These are phyloP conservation scores for Phataginus tetradactyla DNA, from an alignment of 2,797 vertebrate species.

Conservation along the genomic window DNA sequence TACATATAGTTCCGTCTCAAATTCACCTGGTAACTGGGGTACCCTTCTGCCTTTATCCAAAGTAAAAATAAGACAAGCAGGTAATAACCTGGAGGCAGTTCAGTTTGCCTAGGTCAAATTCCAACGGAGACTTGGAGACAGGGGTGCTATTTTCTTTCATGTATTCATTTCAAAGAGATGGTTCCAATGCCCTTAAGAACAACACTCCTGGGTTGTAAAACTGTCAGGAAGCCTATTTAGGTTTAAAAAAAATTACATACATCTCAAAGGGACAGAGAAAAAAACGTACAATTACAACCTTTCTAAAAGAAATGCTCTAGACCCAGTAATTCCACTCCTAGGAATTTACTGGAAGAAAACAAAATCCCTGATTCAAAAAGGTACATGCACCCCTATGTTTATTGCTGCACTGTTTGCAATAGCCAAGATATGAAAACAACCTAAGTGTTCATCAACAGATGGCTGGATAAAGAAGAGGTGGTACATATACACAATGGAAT, in stretches of 20 bases:
- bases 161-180: conserved; percentile 54
- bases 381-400: too few relatives aligned
- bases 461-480: too few relatives aligned
- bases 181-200: conserved; percentile 28
- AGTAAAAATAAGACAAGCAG: conserved; percentile 46
- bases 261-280: neutral
- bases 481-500: too few relatives aligned
- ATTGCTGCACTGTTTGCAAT: too few relatives aligned
- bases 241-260: conserved; percentile 12
- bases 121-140: neutral
- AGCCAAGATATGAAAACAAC: too few relatives aligned
- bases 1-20: neutral
- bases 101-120: neutral
- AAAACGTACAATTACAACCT: conserved; percentile 37
- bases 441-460: too few relatives aligned
- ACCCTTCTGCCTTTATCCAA: conserved; percentile 43
- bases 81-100: neutral
- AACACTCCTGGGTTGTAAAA: neutral
- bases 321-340: too few relatives aligned
- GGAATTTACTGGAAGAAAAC: too few relatives aligned
- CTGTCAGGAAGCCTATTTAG: neutral
- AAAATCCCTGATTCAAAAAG: too few relatives aligned
- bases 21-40: conserved; percentile 6
- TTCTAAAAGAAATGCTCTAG: conserved; percentile 30
- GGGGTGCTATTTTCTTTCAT: neutral